Evolutionary conservation across 1,140 invertebrate species (phyloP).

Genomic region (Stratiolaelaps scimitus): DNA sequence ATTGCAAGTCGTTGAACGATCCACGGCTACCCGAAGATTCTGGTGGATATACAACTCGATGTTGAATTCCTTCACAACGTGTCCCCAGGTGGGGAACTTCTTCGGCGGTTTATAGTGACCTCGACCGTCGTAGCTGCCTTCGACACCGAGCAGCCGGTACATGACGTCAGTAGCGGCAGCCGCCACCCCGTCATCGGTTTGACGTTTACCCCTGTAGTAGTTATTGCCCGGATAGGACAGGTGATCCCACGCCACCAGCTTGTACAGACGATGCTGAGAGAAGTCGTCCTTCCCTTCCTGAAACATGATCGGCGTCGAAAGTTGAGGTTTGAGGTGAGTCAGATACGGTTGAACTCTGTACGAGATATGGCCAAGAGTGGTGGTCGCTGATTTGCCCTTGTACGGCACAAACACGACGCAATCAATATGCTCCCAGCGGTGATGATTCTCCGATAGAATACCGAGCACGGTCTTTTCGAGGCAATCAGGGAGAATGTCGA

Average conservation of each 20-base stretch:
- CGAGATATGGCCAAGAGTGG: background rate
- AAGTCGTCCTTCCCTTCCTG: background rate
- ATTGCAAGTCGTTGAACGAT: no score
- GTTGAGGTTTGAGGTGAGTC: background rate
- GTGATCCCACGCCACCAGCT: conserved; percentile 15
- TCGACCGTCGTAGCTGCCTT: background rate
- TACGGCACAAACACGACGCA: background rate
- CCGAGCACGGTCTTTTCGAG: background rate
- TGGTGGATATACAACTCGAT: background rate
- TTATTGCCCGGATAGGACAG: conserved; percentile 8
- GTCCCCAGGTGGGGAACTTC: background rate
- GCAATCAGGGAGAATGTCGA: background rate
- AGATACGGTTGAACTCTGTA: background rate
- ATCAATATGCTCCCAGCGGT: background rate
- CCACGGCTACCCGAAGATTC: background rate
- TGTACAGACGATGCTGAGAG: background rate
- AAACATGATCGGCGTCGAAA: background rate
- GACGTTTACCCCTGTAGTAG: background rate
- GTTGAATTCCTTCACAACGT: background rate
- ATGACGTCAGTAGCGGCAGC: background rate
- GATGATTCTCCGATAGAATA: background rate
- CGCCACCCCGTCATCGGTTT: background rate
- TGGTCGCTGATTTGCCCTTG: background rate
- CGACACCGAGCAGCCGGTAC: background rate
- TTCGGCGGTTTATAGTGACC: conserved; percentile 1